A percentile compares a stretch with the other conserved stretches of the same genome.
phyloP scores from a whole-genome alignment of 2,797 vertebrate genomes.

The Cossypha dichroa region DNA sequence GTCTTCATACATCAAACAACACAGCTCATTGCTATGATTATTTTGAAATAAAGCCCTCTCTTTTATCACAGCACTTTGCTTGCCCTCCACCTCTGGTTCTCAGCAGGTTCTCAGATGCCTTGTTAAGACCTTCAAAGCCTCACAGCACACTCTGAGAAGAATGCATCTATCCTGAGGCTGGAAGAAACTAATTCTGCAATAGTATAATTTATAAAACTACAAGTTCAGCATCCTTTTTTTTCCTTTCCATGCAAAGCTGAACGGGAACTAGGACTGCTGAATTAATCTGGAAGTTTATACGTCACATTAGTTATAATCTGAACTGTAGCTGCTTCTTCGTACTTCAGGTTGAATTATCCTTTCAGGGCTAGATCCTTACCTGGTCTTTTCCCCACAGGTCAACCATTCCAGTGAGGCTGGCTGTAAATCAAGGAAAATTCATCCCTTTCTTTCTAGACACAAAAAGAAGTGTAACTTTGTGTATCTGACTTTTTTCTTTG shows the following conservation, averaged over 20 bases:
- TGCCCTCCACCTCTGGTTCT: conserved; percentile 52
- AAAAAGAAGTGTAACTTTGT: not conserved
- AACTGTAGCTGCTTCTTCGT: not conserved
- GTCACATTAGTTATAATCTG: not conserved
- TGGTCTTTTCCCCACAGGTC: not conserved
- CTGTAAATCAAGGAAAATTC: not conserved
- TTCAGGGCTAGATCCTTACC: not conserved
- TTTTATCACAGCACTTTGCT: conserved; percentile 22
- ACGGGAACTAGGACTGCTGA: not conserved
- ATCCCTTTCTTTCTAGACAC: not conserved
- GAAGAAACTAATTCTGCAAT: not conserved
- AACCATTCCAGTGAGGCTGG: not conserved
- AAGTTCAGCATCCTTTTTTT: not conserved
- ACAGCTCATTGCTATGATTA: conserved; percentile 29
- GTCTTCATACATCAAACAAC: conserved; percentile 62
- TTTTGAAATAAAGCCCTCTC: conserved; percentile 51
- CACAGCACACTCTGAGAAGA: not conserved
- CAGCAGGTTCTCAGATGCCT: conserved; percentile 32
- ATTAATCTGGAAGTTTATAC: conserved; percentile 36
- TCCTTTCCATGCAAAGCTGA: not conserved
- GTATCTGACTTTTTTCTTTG: not conserved
- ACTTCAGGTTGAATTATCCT: not conserved
- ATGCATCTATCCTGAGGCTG: conserved; percentile 14
- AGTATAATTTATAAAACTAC: conserved; percentile 19
- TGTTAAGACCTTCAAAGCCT: conserved; percentile 35